These are phyloP conservation scores for Stenodera caucasica DNA, from an alignment of 2,888 invertebrate genomes.

Conservation along the genomic window DNA sequence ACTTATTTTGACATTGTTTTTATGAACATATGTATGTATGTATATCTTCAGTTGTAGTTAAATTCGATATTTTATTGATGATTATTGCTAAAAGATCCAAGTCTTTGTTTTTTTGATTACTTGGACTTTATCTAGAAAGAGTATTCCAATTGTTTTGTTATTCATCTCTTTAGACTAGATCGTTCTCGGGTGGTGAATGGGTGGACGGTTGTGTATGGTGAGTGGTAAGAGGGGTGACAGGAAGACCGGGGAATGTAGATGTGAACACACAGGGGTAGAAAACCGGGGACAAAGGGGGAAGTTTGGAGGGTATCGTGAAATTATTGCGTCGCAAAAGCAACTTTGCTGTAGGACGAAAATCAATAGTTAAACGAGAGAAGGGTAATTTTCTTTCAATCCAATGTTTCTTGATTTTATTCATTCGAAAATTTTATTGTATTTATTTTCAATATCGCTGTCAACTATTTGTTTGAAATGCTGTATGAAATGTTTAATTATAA, in stretches of 20 bases:
- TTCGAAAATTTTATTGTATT: slow-evolving; percentile 6
- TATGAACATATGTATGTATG: too few relatives aligned
- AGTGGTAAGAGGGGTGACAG: background rate
- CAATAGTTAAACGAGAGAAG: slow-evolving; percentile 41
- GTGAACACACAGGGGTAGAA: background rate
- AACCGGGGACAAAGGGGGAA: background rate
- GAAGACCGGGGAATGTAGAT: slow-evolving; percentile 1
- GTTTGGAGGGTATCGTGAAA: slow-evolving; percentile 18
- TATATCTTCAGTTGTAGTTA: too few relatives aligned
- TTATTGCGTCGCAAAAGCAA: slow-evolving; percentile 40
- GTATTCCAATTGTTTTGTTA: background rate
- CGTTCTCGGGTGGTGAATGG: background rate
- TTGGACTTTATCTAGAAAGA: background rate
- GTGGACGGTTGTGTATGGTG: background rate
- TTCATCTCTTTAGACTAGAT: background rate
- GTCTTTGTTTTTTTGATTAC: too few relatives aligned
- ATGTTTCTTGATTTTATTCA: slow-evolving; percentile 17
- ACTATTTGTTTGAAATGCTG: too few relatives aligned
- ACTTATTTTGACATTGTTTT: background rate
- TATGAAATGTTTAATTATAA: too few relatives aligned
- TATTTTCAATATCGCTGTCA: background rate
- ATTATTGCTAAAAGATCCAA: too few relatives aligned
- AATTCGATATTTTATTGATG: too few relatives aligned
- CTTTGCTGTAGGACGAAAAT: slow-evolving; percentile 43
- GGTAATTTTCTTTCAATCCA: slow-evolving; percentile 18